Conservation (phyloP, 64 coral and sea anemone genomes). For the Platygyra sinensis region DNA sequence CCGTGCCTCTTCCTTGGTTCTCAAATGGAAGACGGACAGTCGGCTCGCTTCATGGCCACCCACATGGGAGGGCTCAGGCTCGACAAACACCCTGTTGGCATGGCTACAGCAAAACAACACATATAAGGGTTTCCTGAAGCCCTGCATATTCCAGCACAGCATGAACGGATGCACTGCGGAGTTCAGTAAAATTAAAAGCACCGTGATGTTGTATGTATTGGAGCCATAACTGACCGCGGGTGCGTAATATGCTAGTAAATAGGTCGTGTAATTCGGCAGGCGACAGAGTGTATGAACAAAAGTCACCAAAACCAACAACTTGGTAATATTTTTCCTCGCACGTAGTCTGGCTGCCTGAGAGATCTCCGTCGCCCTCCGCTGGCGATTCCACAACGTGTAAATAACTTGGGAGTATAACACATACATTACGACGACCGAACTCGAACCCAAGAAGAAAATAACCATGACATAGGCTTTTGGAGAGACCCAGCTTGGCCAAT, state of each 20-base stretch:
- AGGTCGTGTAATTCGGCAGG: slow-evolving; percentile 60
- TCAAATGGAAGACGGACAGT: not conserved
- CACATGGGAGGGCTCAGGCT: slow-evolving; percentile 1
- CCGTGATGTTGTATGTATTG: slow-evolving; percentile 51
- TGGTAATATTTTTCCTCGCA: slow-evolving; percentile 45
- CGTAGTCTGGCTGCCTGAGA: slow-evolving; percentile 51
- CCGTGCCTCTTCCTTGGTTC: not conserved
- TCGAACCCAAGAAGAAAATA: slow-evolving; percentile 44
- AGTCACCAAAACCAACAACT: slow-evolving; percentile 46
- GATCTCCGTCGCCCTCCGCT: slow-evolving; percentile 24
- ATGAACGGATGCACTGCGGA: slow-evolving; percentile 44
- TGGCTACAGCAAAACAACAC: slow-evolving; percentile 3
- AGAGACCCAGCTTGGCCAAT: slow-evolving; percentile 50
- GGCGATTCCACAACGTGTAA: slow-evolving; percentile 47
- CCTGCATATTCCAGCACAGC: slow-evolving; percentile 42
- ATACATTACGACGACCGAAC: slow-evolving; percentile 58
- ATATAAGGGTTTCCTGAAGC: slow-evolving; percentile 31
- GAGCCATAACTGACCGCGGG: slow-evolving; percentile 47
- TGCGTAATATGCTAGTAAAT: slow-evolving; percentile 33
- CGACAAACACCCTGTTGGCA: not conserved
- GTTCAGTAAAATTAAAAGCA: slow-evolving; percentile 55
- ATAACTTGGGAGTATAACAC: slow-evolving; percentile 55
- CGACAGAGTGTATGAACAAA: slow-evolving; percentile 49
- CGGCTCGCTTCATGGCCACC: not conserved
- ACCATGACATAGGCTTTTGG: slow-evolving; percentile 49